These are phyloP conservation scores for Dipodomys spectabilis DNA, from an alignment of 2,113 vertebrate species.

Conservation along the genomic window DNA sequence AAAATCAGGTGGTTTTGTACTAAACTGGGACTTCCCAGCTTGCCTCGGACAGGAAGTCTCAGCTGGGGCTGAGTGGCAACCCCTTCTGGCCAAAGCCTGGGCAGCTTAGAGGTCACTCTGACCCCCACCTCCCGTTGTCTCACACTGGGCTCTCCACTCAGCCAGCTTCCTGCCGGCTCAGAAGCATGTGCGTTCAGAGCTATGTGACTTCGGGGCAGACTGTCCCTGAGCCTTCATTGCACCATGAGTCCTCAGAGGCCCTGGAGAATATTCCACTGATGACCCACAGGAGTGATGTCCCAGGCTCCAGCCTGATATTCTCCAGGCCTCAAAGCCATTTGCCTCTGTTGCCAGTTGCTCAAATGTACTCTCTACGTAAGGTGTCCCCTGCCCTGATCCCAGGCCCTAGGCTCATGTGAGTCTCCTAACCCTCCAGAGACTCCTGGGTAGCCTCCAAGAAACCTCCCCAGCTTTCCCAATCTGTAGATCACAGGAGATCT, in stretches of 20 bases:
- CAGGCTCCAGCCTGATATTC: not conserved
- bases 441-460: not conserved
- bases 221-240: not conserved
- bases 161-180: not conserved
- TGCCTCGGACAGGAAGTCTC: slow-evolving; percentile 20
- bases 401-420: not conserved
- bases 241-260: not conserved
- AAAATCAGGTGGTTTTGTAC: slow-evolving; percentile 25
- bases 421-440: not conserved
- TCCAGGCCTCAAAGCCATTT: not conserved
- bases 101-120: not conserved
- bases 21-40: slow-evolving; percentile 45
- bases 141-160: not conserved
- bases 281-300: not conserved
- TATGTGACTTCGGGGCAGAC: not conserved
- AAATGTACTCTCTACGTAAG: not conserved
- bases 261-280: not conserved
- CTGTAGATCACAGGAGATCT: not conserved
- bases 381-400: not conserved
- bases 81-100: not conserved
- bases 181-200: not conserved
- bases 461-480: not conserved
- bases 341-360: not conserved
- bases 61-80: not conserved
- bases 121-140: not conserved